These are phyloP conservation scores for Platichthys flesus DNA, from an alignment of 2,113 vertebrate genomes.

Conservation along the genomic window DNA sequence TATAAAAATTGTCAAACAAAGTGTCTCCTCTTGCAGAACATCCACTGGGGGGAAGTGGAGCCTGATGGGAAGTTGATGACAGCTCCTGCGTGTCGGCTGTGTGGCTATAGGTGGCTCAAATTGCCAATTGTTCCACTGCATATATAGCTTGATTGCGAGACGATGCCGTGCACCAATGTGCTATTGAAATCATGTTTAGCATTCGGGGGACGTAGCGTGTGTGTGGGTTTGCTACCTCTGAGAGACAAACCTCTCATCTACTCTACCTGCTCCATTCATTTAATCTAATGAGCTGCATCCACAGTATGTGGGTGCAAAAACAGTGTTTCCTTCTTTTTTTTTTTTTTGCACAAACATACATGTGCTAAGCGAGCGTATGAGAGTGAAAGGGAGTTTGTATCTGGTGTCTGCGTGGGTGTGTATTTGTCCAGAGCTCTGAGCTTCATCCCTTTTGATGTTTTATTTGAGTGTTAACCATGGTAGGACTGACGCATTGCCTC, in stretches of 20 bases:
- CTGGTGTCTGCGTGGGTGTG: constrained; percentile 63
- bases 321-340: too few species aligned
- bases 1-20: constrained; percentile 49
- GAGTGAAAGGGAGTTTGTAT: constrained; percentile 44
- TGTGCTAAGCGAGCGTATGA: not conserved
- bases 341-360: too few species aligned
- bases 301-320: constrained; percentile 6
- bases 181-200: constrained; percentile 47
- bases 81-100: constrained; percentile 50
- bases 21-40: constrained; percentile 51
- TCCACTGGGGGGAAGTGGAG: constrained; percentile 66
- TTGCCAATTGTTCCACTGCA: constrained; percentile 38
- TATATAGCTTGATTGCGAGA: constrained; percentile 17
- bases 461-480: constrained; percentile 77
- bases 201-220: constrained; percentile 29
- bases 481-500: constrained; percentile 66
- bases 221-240: constrained; percentile 24
- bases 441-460: constrained; percentile 79
- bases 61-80: constrained; percentile 71
- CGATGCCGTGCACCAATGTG: constrained; percentile 22
- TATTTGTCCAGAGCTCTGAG: constrained; percentile 68
- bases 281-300: constrained; percentile 43
- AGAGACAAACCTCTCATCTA: constrained; percentile 46
- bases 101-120: constrained; percentile 49
- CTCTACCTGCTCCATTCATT: constrained; percentile 36